phyloP scores from a whole-genome alignment of 2,888 invertebrate species.

The Micoletzkya japonica region DNA sequence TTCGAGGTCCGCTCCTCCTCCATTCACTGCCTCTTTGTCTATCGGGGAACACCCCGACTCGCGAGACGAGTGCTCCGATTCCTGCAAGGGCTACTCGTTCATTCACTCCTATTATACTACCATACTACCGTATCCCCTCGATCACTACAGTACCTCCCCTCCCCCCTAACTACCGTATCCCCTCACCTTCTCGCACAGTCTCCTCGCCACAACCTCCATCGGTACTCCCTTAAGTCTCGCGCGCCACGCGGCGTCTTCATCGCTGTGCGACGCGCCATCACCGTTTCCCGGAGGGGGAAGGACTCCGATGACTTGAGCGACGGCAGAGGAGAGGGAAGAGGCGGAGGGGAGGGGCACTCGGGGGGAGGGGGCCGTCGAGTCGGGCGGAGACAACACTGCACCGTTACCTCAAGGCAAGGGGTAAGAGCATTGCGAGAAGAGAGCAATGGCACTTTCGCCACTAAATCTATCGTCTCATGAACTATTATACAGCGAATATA shows the following conservation, averaged over 20 bases:
- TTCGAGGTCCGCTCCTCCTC: conserved; percentile 37
- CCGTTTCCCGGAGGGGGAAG: conserved; percentile 10
- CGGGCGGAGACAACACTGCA: conserved; percentile 27
- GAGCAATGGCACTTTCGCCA: not conserved
- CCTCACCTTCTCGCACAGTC: conserved; percentile 20
- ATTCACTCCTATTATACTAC: too few species aligned
- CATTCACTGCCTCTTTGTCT: conserved; percentile 14
- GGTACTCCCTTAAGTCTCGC: not conserved
- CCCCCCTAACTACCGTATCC: too few species aligned
- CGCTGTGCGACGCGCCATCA: not conserved
- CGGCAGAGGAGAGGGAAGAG: not conserved
- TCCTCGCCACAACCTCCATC: conserved; percentile 17
- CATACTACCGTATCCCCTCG: too few species aligned
- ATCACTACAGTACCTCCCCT: too few species aligned
- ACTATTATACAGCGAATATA: not conserved
- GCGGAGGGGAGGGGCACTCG: conserved; percentile 9
- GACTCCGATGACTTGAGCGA: not conserved
- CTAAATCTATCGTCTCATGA: not conserved
- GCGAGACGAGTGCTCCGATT: conserved; percentile 22
- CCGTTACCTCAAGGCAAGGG: conserved; percentile 1
- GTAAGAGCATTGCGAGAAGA: not conserved
- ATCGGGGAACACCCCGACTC: conserved; percentile 25
- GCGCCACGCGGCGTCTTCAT: conserved; percentile 17
- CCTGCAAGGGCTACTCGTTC: conserved; percentile 17
- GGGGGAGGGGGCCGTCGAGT: conserved; percentile 28